Conservation (phyloP, 2,797 vertebrate genomes). For the Aythya fuligula region DNA sequence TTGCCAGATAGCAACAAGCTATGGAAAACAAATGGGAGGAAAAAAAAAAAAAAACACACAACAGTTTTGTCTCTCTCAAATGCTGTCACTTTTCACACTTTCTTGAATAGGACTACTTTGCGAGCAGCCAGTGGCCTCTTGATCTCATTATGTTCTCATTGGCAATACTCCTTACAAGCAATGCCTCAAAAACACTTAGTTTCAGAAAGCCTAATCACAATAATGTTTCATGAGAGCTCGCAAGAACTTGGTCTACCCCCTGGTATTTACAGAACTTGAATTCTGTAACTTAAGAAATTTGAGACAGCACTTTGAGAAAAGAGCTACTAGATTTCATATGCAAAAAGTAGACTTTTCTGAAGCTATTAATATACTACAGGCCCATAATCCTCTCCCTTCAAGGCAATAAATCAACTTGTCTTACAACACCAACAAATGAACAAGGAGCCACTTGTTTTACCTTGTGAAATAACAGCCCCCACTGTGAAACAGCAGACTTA, state of each 20-base stretch:
- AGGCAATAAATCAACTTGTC: background rate
- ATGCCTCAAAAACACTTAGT: background rate
- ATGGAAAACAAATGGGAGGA: background rate
- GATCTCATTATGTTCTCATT: background rate
- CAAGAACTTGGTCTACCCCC: background rate
- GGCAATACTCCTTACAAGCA: background rate
- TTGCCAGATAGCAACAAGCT: background rate
- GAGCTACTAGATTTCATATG: background rate
- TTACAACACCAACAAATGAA: background rate
- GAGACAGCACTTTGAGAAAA: background rate
- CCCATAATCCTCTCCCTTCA: background rate
- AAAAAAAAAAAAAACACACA: background rate
- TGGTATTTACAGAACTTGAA: background rate
- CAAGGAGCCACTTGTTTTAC: background rate
- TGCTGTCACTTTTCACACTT: background rate
- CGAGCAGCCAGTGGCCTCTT: constrained; percentile 6
- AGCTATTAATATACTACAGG: background rate
- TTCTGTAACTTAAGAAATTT: background rate
- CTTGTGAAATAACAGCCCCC: background rate
- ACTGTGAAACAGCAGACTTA: background rate
- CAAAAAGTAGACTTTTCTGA: background rate
- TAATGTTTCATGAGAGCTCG: background rate
- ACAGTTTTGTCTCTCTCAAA: background rate
- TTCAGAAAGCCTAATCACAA: background rate
- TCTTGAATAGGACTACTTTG: background rate